A percentile compares a stretch with the other conserved stretches of the same genome.
phyloP scores from a whole-genome alignment of 2,113 vertebrate species.

The Struthio camelus region DNA sequence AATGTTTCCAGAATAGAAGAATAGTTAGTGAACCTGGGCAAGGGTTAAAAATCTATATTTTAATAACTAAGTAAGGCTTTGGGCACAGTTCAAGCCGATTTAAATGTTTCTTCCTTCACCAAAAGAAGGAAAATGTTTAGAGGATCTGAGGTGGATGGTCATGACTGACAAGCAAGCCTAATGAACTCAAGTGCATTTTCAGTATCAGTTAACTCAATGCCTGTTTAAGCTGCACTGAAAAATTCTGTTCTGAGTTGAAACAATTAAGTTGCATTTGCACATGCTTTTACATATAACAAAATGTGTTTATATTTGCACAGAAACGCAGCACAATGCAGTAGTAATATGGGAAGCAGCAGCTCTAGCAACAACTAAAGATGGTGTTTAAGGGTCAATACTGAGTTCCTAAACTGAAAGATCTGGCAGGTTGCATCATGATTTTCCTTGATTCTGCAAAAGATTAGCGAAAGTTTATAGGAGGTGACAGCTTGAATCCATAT shows the following conservation, averaged over 20 bases:
- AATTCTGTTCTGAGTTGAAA: neutral
- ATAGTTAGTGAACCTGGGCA: neutral
- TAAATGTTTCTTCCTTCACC: neutral
- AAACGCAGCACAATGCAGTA: neutral
- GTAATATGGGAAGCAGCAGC: neutral
- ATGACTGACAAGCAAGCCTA: neutral
- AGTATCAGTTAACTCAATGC: neutral
- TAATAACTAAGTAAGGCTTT: neutral
- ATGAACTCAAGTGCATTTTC: neutral
- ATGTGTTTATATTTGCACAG: neutral
- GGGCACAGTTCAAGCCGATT: neutral
- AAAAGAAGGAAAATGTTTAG: neutral
- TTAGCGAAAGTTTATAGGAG: constrained; percentile 48
- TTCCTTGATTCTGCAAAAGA: constrained; percentile 25
- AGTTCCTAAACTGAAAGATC: constrained; percentile 7
- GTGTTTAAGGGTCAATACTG: constrained; percentile 29
- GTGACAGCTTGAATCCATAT: constrained; percentile 18
- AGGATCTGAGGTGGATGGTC: neutral
- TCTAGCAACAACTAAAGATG: neutral
- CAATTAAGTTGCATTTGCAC: neutral
- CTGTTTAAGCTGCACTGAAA: neutral
- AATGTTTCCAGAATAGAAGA: neutral
- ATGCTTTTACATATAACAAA: neutral
- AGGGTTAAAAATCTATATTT: neutral
- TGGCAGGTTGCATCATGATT: neutral